Evolutionary conservation across 2,888 invertebrate species (phyloP).

Genomic region (Stenodema calcarata): DNA sequence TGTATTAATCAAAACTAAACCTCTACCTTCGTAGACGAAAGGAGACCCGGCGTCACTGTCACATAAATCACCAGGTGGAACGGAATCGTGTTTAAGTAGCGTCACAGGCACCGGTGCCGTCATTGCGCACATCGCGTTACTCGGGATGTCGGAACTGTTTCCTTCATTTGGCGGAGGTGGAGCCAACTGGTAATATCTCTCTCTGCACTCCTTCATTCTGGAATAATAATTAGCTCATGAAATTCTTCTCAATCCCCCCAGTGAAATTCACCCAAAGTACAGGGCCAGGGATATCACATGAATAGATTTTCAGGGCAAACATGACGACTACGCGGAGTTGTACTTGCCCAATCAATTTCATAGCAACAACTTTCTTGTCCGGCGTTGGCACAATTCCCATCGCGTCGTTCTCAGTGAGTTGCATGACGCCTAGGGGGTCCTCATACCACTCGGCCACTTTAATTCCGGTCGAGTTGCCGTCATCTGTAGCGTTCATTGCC

Average conservation of each 20-base stretch:
- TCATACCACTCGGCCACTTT: background rate
- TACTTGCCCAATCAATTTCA: background rate
- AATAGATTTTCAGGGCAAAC: too few species aligned
- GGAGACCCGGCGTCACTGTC: background rate
- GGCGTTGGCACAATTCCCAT: background rate
- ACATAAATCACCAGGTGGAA: background rate
- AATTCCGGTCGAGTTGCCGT: background rate
- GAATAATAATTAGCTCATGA: background rate
- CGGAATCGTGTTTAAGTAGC: background rate
- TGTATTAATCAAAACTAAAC: too few species aligned
- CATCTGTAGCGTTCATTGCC: too few species aligned
- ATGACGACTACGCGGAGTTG: too few species aligned
- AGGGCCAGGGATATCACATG: too few species aligned
- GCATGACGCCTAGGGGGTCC: background rate
- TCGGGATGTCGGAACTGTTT: background rate
- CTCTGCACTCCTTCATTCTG: background rate
- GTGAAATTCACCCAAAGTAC: too few species aligned
- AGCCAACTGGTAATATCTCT: background rate
- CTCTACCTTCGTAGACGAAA: background rate
- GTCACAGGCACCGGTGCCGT: background rate
- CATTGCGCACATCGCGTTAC: background rate
- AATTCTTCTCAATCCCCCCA: too few species aligned
- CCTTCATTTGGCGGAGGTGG: background rate
- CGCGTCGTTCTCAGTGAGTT: background rate
- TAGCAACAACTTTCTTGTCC: background rate